These are phyloP conservation scores for Amblyopsis hoosieri DNA, from an alignment of 2,797 vertebrate genomes.

Conservation along the genomic window DNA sequence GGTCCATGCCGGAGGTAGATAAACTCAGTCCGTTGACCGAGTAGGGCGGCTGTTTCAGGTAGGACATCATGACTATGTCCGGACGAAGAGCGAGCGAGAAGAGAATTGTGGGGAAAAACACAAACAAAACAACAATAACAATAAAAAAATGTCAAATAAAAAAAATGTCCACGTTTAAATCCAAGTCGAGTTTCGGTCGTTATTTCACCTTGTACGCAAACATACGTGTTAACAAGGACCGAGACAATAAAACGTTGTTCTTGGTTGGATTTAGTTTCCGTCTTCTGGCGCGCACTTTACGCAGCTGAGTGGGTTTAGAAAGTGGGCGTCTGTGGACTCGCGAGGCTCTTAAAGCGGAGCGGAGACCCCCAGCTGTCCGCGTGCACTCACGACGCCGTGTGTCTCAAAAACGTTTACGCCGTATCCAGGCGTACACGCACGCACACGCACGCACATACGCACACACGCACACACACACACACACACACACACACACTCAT, in stretches of 20 bases:
- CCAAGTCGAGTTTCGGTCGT: not conserved
- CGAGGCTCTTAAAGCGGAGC: slow-evolving; percentile 78
- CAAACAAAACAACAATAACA: not conserved
- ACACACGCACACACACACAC: slow-evolving; percentile 7
- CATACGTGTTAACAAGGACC: no score
- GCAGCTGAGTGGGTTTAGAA: slow-evolving; percentile 41
- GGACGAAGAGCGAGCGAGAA: slow-evolving; percentile 34
- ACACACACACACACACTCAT: not conserved
- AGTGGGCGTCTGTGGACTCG: slow-evolving; percentile 64
- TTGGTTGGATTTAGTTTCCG: not conserved
- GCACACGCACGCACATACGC: slow-evolving; percentile 1
- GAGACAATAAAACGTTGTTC: no score
- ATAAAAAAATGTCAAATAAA: not conserved
- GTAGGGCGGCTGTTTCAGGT: slow-evolving; percentile 96
- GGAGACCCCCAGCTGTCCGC: slow-evolving; percentile 76
- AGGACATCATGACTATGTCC: slow-evolving; percentile 96
- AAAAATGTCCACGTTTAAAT: not conserved
- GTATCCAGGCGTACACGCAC: slow-evolving; percentile 14
- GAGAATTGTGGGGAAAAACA: not conserved
- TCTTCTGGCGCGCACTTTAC: slow-evolving; percentile 49
- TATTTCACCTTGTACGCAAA: not conserved
- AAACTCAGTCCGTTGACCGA: slow-evolving; percentile 94
- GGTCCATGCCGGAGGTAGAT: slow-evolving; percentile 93
- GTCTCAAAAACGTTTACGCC: slow-evolving; percentile 78
- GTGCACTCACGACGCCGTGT: slow-evolving; percentile 76